Base-by-base conservation (phyloP, 2,797 vertebrate species). In the Cephalopachus bancanus region DNA sequence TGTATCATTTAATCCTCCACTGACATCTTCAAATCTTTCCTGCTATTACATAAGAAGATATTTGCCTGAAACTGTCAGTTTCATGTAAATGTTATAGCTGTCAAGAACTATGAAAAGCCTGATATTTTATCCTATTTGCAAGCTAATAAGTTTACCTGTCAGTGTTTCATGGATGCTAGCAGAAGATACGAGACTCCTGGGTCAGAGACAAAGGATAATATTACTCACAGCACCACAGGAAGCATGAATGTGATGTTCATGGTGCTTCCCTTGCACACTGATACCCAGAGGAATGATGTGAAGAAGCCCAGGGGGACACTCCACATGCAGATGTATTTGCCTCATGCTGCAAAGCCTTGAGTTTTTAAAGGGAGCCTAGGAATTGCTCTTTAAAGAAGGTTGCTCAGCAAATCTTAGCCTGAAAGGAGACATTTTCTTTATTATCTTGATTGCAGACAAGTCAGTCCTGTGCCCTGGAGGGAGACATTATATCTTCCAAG, bases 71-170 rank as follows among this genome's bases (percentile, higher is more conserved):
- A 94, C 88, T 94, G 93, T 92, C 95, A 90, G 55, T 72, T 86
- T 60, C 67, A 14, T 87, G 83, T 93, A 97, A 97, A 93, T 97
- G 97, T 94, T 95, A 95, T 26, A 86, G 64, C 84, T 96, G 85
- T 89, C 91, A 92, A 95, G 60, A 86, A 75, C 83, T 88, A 79
- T 85, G 65, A 95, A 78, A 89, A 88, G 57, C 49, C 89, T 69
- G 49, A 92, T 74, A 67, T 88, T 90, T 93, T 93, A 64, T 93
- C 71, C 85, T 85, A 57, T 79, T 93, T 93, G 81, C 90, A 96
- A 95, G 72, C 60, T 95, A 89, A 49, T 60, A 76, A 93, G 55
- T 96, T 81, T 83, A 53, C 78, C 90, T 94, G 75, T 91, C 88
- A 81, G 9, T 60, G 30, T 69, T 94, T 95, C 80, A 33, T 8